Evolutionary conservation across 2,113 vertebrate genomes (phyloP), one percentile per base, ranked within the genome.

Genomic region (Coregonus clupeaformis): DNA sequence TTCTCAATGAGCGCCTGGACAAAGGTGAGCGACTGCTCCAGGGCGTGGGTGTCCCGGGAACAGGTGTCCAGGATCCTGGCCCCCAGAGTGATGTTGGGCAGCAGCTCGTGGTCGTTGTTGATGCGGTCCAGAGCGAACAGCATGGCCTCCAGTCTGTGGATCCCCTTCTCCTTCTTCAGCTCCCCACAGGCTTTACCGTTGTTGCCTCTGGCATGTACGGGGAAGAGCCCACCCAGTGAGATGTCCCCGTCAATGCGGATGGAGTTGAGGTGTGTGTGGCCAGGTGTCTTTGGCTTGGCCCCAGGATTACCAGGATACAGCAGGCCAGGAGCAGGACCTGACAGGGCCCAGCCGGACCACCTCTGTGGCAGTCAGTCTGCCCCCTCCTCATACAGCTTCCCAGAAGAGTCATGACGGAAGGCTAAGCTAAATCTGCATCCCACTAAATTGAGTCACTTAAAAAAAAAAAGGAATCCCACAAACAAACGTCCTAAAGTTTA

Each of bases 161-260:
- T 96, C 77, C 97, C 97, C 72, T 98, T 98, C 76, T 98, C 97
- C 86, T 98, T 98, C 90, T 98, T 98, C 64, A 98, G 92, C 85
- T 98, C 96, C 4, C 97, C 97, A 0, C 97, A 98, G 84, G 96
- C 95, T 79, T 95, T 97, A 76, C 96, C 97, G 55, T 97, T 95
- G 0, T 92, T 85, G 1, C 97, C 96, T 30, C 96, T 91, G 3
- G 95, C 94, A 0, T 98, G 96, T 71, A 98, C 96, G 0, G 97
- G 97, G 80, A 98, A 98, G 82, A 98, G 94, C 69, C 97, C 97
- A 3, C 97, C 97, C 64, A 98, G 91, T 0, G 96, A 96, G 90
- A 98, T 95, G 89, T 98, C 97, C n/a, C 97, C 97, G 27, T 98
- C 97, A 0, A 98, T 96, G 72, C 96, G 96, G 90, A 98, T 96